phyloP scores from a whole-genome alignment of 1,140 invertebrate species.

The Aricia agestis region DNA sequence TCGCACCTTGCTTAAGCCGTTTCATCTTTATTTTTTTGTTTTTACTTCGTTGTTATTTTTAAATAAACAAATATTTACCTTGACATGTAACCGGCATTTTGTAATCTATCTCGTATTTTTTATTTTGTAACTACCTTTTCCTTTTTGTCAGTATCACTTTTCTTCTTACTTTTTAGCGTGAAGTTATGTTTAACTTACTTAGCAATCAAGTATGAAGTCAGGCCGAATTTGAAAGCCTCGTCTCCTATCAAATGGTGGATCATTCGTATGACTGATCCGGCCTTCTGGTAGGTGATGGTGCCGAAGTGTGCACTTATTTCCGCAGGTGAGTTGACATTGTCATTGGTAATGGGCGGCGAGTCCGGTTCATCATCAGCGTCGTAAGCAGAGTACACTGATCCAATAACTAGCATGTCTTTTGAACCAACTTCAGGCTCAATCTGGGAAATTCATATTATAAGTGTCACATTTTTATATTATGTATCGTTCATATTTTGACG shows the following conservation, averaged over 20 bases:
- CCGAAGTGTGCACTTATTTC: conserved; percentile 78
- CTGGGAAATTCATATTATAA: conserved; percentile 31
- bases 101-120: too few species aligned
- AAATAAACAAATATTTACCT: too few species aligned
- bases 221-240: conserved; percentile 78
- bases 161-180: too few species aligned
- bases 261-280: conserved; percentile 85
- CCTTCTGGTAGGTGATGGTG: conserved; percentile 80
- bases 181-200: conserved; percentile 47
- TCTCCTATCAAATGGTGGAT: conserved; percentile 82
- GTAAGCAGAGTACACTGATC: conserved; percentile 59
- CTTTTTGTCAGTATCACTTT: conserved; percentile 44
- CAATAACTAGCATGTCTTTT: conserved; percentile 51
- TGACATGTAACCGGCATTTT: too few species aligned
- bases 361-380: conserved; percentile 49
- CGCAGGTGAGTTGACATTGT: conserved; percentile 70
- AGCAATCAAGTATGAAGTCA: conserved; percentile 75
- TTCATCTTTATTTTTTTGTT: too few species aligned
- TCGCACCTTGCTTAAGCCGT: too few species aligned
- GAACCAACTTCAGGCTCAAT: conserved; percentile 56
- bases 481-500: too few species aligned
- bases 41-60: too few species aligned
- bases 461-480: too few species aligned
- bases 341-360: conserved; percentile 50
- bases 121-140: too few species aligned